Percentiles rank a stretch among this genome's conserved stretches.
phyloP scores from a whole-genome alignment of 2,113 vertebrate genomes.

The Platichthys stellatus region DNA sequence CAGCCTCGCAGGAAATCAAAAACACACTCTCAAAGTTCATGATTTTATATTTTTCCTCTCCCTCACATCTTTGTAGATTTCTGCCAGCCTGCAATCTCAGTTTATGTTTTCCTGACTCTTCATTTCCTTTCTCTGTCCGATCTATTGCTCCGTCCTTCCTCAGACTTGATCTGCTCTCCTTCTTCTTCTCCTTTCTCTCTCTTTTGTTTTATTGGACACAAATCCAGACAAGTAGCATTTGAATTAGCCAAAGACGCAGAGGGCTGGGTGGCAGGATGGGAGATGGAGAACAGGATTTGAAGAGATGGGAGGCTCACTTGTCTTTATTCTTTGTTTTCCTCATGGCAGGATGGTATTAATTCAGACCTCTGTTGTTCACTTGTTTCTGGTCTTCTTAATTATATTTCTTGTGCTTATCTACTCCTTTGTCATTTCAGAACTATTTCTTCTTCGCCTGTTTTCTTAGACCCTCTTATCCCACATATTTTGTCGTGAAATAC shows the following conservation, averaged over 20 bases:
- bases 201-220: conserved; percentile 10
- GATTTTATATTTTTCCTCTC: background rate
- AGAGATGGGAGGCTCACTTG: conserved; percentile 20
- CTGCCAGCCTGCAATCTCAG: background rate
- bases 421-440: background rate
- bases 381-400: conserved; percentile 13
- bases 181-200: background rate
- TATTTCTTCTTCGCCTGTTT: conserved; percentile 1
- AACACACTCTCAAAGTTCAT: background rate
- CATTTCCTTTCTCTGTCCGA: background rate
- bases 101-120: background rate
- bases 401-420: background rate
- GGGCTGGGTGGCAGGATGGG: conserved; percentile 17
- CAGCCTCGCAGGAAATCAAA: background rate
- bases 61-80: conserved; percentile 1
- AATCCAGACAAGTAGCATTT: conserved; percentile 46
- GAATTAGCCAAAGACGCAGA: conserved; percentile 33
- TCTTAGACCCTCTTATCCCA: background rate
- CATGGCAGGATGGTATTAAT: conserved; percentile 55
- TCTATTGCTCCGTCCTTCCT: background rate
- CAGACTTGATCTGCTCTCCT: background rate
- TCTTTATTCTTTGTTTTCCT: conserved; percentile 45
- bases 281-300: conserved; percentile 7
- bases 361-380: conserved; percentile 31
- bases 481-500: conserved; percentile 11